Evolutionary conservation across 2,113 vertebrate genomes (phyloP).

Genomic region (Alectura lathami): DNA sequence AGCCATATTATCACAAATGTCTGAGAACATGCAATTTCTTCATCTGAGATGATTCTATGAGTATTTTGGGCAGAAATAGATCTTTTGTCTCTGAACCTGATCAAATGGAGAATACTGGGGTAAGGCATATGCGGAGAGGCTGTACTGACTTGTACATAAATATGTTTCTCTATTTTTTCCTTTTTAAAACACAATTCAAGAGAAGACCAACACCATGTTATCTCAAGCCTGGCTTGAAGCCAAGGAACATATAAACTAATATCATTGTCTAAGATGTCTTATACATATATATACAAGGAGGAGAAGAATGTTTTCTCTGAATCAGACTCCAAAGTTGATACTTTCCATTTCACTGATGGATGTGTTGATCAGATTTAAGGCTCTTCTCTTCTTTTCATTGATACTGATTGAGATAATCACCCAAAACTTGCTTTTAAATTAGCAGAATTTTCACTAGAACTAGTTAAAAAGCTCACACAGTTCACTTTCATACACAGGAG

Average conservation of each 20-base stretch:
- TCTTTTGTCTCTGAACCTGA: not conserved
- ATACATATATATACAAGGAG: not conserved
- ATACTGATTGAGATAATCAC: not conserved
- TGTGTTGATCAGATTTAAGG: not conserved
- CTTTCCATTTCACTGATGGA: not conserved
- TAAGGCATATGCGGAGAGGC: accelerated
- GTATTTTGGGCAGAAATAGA: not conserved
- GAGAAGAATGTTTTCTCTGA: not conserved
- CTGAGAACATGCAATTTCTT: not conserved
- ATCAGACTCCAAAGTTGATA: not conserved
- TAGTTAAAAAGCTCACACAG: not conserved
- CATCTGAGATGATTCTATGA: not conserved
- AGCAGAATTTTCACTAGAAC: not conserved
- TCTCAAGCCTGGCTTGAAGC: not conserved
- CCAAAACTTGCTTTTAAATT: not conserved
- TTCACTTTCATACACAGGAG: accelerated
- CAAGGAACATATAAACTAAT: not conserved
- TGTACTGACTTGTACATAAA: not conserved
- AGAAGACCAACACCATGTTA: not conserved
- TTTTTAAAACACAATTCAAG: not conserved
- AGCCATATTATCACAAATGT: not conserved
- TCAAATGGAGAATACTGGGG: not conserved
- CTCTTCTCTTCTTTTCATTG: not conserved
- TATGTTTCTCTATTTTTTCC: not conserved
- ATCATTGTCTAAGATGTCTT: not conserved